A percentile compares a stretch with the other conserved stretches of the same genome.
Evolutionary conservation across 2,797 vertebrate species (phyloP).

Genomic region (Triplophysa bombifrons): DNA sequence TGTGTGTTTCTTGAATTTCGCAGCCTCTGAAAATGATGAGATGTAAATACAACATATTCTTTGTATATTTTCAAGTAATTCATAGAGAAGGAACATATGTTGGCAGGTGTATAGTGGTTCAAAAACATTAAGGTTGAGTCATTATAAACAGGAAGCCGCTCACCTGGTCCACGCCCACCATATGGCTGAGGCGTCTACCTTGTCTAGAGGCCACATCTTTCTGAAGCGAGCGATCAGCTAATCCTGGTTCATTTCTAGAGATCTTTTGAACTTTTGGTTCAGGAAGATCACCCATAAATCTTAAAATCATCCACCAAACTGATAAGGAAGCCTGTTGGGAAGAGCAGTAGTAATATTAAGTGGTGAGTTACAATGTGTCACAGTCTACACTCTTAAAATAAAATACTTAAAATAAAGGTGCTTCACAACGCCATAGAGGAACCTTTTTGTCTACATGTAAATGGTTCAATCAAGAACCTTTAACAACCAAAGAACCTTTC

Average conservation of each 20-base stretch:
- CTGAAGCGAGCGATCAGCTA: slow-evolving; percentile 59
- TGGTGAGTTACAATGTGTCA: too few relatives aligned
- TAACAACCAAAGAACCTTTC: too few relatives aligned
- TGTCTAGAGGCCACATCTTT: slow-evolving; percentile 69
- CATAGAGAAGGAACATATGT: not conserved
- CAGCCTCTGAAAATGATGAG: slow-evolving; percentile 64
- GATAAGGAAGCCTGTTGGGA: slow-evolving; percentile 82
- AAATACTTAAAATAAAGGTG: too few relatives aligned
- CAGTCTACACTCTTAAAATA: too few relatives aligned
- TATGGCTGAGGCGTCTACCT: slow-evolving; percentile 74
- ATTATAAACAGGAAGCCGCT: not conserved
- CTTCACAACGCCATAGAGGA: too few relatives aligned
- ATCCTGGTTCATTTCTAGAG: slow-evolving; percentile 51
- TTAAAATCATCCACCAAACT: slow-evolving; percentile 91
- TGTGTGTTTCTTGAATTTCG: slow-evolving; percentile 65
- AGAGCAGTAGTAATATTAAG: not conserved
- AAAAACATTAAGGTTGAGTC: not conserved
- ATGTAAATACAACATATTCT: not conserved
- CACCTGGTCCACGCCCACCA: slow-evolving; percentile 78
- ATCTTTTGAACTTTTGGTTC: slow-evolving; percentile 80
- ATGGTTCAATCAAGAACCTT: too few relatives aligned
- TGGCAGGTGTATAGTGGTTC: not conserved
- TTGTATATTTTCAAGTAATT: not conserved
- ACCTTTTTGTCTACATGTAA: too few relatives aligned
- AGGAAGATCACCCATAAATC: slow-evolving; percentile 96